Evolutionary conservation across 2,888 invertebrate genomes (phyloP).

Genomic region (Podotricha telesiphe): DNA sequence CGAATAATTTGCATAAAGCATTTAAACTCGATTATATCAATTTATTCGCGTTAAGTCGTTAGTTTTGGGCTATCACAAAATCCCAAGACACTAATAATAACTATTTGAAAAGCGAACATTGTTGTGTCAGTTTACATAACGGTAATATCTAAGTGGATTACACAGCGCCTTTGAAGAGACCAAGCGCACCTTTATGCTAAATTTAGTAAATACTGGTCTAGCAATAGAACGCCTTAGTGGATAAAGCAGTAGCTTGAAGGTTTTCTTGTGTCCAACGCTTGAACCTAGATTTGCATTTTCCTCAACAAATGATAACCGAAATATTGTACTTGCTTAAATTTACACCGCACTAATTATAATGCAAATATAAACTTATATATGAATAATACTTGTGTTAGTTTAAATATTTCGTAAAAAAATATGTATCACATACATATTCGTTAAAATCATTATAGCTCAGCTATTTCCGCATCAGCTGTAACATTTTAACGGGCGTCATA

Average conservation of each 20-base stretch:
- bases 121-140: constrained; percentile 40
- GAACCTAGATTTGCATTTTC: constrained; percentile 42
- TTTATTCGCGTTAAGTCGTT: constrained; percentile 11
- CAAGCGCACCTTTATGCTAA: constrained; percentile 26
- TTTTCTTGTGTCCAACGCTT: constrained; percentile 41
- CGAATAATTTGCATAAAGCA: neutral
- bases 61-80: constrained; percentile 38
- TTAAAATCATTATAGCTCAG: constrained; percentile 27
- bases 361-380: neutral
- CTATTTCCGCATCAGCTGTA: constrained; percentile 26
- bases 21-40: neutral
- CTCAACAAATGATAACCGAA: constrained; percentile 6
- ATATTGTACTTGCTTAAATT: neutral
- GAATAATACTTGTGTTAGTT: too few species aligned
- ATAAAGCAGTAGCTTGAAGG: constrained; percentile 37
- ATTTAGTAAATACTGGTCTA: constrained; percentile 22
- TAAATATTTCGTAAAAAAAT: constrained; percentile 5
- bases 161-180: constrained; percentile 25
- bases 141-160: constrained; percentile 38
- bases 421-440: constrained; percentile 16
- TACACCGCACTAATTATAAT: neutral
- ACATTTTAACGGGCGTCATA: constrained; percentile 29
- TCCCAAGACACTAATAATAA: constrained; percentile 35
- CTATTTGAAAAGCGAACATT: constrained; percentile 30
- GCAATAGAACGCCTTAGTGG: constrained; percentile 18